Conservation (phyloP, 1,140 invertebrate species). For the Sycobia sp. region DNA sequence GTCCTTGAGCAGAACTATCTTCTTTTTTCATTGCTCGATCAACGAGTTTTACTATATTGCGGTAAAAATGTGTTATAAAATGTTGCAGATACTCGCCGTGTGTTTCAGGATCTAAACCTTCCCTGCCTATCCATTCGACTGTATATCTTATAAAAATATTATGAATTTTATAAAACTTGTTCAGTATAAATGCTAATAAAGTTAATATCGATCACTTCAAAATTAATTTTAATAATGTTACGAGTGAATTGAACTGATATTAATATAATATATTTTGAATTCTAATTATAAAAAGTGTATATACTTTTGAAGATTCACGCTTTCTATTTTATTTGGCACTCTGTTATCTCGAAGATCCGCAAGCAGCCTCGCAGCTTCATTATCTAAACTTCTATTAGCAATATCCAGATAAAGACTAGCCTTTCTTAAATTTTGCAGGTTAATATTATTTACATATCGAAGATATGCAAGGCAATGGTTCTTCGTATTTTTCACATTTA, state of each 20-base stretch:
- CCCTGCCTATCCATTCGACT: slow-evolving; percentile 95
- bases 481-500: slow-evolving; percentile 93
- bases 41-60: slow-evolving; percentile 89
- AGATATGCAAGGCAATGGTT: slow-evolving; percentile 96
- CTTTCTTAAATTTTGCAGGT: slow-evolving; percentile 92
- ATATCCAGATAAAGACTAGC: slow-evolving; percentile 95
- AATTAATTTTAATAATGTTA: too few species aligned
- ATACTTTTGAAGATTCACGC: slow-evolving; percentile 84
- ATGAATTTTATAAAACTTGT: neutral
- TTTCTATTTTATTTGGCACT: slow-evolving; percentile 85
- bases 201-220: too few species aligned
- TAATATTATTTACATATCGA: slow-evolving; percentile 96
- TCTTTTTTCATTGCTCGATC: slow-evolving; percentile 95
- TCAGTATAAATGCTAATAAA: too few species aligned
- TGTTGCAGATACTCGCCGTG: slow-evolving; percentile 94
- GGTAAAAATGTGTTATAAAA: slow-evolving; percentile 95
- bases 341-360: slow-evolving; percentile 88
- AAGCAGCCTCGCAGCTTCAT: slow-evolving; percentile 89
- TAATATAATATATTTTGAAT: too few species aligned
- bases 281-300: too few species aligned
- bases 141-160: slow-evolving; percentile 75
- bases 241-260: too few species aligned
- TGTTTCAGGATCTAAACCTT: slow-evolving; percentile 90
- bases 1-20: slow-evolving; percentile 89
- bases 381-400: slow-evolving; percentile 88